Evolutionary conservation across 2,113 vertebrate genomes (phyloP).

Genomic region (Pelodiscus sinensis): DNA sequence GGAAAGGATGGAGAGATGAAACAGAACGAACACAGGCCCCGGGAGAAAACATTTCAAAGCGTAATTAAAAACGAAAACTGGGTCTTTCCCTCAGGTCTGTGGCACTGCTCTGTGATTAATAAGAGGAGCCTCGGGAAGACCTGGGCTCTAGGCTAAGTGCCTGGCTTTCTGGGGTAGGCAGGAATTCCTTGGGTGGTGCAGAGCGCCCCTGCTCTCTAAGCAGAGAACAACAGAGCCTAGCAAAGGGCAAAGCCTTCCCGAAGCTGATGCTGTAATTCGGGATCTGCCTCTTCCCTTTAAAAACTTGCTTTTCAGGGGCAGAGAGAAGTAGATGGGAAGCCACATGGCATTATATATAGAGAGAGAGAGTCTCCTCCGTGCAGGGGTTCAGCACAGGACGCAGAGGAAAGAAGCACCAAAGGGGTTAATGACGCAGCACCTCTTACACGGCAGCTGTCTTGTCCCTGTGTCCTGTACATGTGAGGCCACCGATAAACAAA

Average conservation of each 20-base stretch:
- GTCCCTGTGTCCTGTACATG: not conserved
- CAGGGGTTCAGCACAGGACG: not conserved
- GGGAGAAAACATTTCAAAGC: too few species aligned
- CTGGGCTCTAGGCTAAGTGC: not conserved
- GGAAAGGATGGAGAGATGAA: not conserved
- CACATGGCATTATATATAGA: not conserved
- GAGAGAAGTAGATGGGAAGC: not conserved
- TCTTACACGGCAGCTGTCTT: not conserved
- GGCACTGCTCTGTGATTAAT: not conserved
- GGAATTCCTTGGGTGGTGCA: not conserved
- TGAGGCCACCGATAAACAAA: not conserved
- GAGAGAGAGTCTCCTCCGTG: not conserved
- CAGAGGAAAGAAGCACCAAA: fast-evolving
- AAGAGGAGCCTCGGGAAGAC: fast-evolving
- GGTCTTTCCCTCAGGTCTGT: not conserved
- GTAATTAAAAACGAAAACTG: not conserved
- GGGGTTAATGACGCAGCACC: not conserved
- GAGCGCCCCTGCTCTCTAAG: not conserved
- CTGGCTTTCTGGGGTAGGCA: not conserved
- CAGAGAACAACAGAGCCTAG: not conserved
- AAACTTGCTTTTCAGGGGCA: not conserved
- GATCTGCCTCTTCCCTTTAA: not conserved
- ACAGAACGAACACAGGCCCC: not conserved
- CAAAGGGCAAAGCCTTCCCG: not conserved
- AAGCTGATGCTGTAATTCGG: not conserved